These are phyloP conservation scores for Cerastis rubricosa DNA, from an alignment of 2,888 invertebrate genomes.

Conservation along the genomic window DNA sequence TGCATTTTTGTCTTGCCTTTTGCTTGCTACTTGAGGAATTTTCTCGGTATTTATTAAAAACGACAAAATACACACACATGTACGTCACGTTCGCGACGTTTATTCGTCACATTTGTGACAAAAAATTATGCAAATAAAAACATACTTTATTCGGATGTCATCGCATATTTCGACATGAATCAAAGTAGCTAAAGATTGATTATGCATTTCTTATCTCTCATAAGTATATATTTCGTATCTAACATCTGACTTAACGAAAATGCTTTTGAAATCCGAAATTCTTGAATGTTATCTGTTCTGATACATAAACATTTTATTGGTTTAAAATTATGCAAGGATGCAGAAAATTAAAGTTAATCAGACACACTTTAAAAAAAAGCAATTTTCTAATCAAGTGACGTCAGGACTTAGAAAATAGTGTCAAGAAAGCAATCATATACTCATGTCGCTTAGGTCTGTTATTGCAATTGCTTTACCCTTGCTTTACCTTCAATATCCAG, in stretches of 20 bases:
- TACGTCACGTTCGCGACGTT: no score
- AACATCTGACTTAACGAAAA: background rate
- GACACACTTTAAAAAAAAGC: background rate
- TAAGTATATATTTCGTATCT: constrained; percentile 13
- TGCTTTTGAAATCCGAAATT: constrained; percentile 4
- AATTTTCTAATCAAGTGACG: background rate
- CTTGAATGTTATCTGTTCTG: background rate
- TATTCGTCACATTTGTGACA: background rate
- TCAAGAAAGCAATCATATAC: background rate
- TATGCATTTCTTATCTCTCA: constrained; percentile 12
- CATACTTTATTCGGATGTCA: background rate
- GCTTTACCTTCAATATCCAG: background rate
- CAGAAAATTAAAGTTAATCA: background rate
- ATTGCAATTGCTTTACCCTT: background rate
- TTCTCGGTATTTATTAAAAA: background rate
- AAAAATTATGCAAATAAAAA: background rate
- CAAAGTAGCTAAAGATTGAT: background rate
- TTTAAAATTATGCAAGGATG: background rate
- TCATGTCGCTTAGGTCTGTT: background rate
- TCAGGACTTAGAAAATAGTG: background rate
- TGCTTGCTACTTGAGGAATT: background rate
- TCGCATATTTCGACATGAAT: background rate
- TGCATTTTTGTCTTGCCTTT: background rate
- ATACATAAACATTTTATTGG: background rate
- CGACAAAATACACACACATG: no score